These are phyloP conservation scores for Eulemur coronatus DNA, from an alignment of 2,797 vertebrate genomes.

Conservation along the genomic window DNA sequence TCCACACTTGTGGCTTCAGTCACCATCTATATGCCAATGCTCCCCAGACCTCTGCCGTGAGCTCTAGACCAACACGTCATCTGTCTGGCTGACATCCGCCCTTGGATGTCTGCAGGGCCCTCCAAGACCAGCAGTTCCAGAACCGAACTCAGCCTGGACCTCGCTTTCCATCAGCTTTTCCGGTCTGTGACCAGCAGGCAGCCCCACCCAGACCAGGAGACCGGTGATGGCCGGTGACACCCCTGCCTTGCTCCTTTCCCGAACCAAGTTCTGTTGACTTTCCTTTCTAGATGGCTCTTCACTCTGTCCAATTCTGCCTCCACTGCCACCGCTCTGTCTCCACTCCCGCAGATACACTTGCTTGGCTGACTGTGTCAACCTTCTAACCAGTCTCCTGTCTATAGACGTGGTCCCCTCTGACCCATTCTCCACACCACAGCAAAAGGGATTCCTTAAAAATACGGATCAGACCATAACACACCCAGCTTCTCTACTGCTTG, in stretches of 20 bases:
- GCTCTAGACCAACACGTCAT: neutral
- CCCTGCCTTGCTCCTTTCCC: neutral
- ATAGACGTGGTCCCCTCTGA: neutral
- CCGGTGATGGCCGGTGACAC: neutral
- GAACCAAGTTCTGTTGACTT: neutral
- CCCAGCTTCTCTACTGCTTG: neutral
- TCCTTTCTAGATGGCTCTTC: neutral
- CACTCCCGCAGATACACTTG: rapidly evolving
- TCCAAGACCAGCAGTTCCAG: neutral
- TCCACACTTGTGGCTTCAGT: neutral
- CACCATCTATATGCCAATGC: neutral
- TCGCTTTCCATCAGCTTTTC: neutral
- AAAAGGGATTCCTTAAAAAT: neutral
- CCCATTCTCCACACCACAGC: neutral
- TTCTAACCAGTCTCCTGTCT: neutral
- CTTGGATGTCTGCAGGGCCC: neutral
- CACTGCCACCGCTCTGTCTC: neutral
- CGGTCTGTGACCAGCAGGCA: neutral
- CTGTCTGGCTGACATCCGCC: neutral
- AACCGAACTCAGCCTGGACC: neutral
- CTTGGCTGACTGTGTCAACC: neutral
- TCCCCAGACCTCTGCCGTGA: neutral
- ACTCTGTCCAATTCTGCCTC: neutral
- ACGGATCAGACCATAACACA: neutral
- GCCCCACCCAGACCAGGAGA: neutral